Conservation (phyloP, 2,113 vertebrate genomes). For the Pseudolaguvia tuberculata region DNA sequence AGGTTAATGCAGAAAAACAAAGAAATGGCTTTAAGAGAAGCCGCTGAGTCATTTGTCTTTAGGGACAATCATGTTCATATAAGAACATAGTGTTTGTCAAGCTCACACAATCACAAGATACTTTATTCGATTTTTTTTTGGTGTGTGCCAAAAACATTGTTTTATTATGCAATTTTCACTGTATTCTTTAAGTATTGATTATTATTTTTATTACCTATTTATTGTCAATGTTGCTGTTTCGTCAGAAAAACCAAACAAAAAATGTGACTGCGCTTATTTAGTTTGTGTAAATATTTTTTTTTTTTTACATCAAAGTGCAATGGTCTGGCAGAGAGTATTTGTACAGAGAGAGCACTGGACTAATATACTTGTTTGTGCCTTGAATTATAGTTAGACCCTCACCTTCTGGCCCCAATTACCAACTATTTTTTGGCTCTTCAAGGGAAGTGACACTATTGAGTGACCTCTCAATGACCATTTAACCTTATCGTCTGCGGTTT, state of each 20-base stretch:
- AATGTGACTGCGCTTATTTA: conserved; percentile 62
- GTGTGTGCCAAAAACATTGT: conserved; percentile 67
- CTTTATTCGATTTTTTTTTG: conserved; percentile 57
- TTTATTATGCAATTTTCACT: conserved; percentile 70
- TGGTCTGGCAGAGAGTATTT: conserved; percentile 30
- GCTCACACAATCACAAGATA: conserved; percentile 63
- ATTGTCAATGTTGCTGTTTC: conserved; percentile 73
- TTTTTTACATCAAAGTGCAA: conserved; percentile 33
- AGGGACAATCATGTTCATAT: conserved; percentile 73
- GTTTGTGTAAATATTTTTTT: conserved; percentile 51
- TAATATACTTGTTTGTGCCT: conserved; percentile 40
- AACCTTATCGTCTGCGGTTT: conserved; percentile 6
- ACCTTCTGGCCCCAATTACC: conserved; percentile 34
- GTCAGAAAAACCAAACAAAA: conserved; percentile 59
- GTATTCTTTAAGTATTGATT: conserved; percentile 51
- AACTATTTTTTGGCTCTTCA: conserved; percentile 17
- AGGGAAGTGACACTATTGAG: conserved; percentile 46
- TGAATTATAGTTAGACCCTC: conserved; percentile 38
- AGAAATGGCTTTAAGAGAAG: conserved; percentile 27
- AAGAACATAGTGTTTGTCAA: conserved; percentile 53
- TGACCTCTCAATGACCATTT: conserved; percentile 21
- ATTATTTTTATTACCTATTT: conserved; percentile 66
- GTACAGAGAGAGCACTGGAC: conserved; percentile 46
- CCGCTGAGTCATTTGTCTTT: conserved; percentile 53
- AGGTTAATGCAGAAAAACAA: conserved; percentile 29